Conservation (phyloP, 2,113 vertebrate genomes). For the Cardinalis cardinalis region DNA sequence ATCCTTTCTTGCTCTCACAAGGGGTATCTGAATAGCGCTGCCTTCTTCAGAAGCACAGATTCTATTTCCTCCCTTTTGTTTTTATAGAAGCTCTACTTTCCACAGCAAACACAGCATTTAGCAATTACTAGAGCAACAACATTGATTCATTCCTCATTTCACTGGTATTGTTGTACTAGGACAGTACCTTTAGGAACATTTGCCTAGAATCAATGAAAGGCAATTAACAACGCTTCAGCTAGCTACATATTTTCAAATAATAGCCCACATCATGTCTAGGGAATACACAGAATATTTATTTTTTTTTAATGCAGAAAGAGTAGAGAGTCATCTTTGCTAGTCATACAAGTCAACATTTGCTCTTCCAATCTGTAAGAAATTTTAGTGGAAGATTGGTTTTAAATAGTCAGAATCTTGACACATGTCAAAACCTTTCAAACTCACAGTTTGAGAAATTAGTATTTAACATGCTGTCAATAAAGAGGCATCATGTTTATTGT, state of each 20-base stretch:
- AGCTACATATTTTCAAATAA: neutral
- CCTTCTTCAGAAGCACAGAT: constrained; percentile 14
- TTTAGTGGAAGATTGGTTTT: neutral
- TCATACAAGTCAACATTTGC: neutral
- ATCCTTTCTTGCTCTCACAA: constrained; percentile 7
- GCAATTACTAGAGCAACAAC: neutral
- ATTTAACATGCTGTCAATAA: constrained; percentile 29
- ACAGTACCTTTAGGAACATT: neutral
- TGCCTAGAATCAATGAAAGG: neutral
- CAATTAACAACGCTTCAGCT: neutral
- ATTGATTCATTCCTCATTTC: neutral
- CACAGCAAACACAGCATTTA: neutral
- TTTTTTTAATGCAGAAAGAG: neutral
- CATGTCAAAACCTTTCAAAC: neutral
- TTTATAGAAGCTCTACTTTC: neutral
- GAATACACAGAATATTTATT: neutral
- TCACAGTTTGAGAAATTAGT: neutral
- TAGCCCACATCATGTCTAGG: neutral
- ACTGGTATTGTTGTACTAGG: neutral
- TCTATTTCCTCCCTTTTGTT: constrained; percentile 11
- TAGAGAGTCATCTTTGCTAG: neutral
- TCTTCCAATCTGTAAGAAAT: neutral
- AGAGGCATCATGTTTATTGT: neutral
- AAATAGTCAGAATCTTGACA: constrained; percentile 1
- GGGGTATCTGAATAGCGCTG: neutral